Percentiles rank a stretch among this genome's conserved stretches.
These are phyloP conservation scores for Fopius arisanus DNA, from an alignment of 1,140 invertebrate species.

Conservation along the genomic window DNA sequence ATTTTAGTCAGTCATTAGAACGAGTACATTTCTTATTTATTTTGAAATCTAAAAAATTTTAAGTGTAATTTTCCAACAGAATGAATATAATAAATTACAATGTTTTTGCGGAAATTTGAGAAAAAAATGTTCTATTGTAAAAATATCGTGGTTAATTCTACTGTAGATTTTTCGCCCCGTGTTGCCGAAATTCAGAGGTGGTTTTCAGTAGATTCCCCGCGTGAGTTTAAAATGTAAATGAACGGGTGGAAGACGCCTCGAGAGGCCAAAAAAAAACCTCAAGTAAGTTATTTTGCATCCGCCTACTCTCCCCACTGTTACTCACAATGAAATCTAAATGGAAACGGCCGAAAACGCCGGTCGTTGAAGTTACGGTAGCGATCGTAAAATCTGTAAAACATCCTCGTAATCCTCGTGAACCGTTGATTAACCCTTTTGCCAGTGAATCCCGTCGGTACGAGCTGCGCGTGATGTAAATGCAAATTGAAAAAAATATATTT, in stretches of 20 bases:
- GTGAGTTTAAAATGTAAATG: background rate
- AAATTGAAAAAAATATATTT: background rate
- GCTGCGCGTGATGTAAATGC: slow-evolving; percentile 8
- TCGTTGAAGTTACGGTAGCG: slow-evolving; percentile 60
- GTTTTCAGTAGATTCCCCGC: no score
- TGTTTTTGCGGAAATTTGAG: no score
- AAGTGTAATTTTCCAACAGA: no score
- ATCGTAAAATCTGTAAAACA: slow-evolving; percentile 63
- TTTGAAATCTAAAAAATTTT: no score
- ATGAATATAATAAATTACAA: no score
- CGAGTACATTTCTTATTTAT: no score
- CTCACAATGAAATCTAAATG: slow-evolving; percentile 62
- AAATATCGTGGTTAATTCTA: no score
- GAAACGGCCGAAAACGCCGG: slow-evolving; percentile 49
- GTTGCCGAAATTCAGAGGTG: no score
- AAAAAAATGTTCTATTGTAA: no score
- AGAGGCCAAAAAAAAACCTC: background rate
- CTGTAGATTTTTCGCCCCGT: no score
- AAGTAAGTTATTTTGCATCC: background rate
- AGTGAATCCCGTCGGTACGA: background rate
- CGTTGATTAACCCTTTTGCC: slow-evolving; percentile 5
- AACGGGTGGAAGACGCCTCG: slow-evolving; percentile 1
- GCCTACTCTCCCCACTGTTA: slow-evolving; percentile 22
- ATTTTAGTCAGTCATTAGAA: no score
- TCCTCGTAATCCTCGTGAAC: slow-evolving; percentile 36